phyloP scores from a whole-genome alignment of 2,888 invertebrate species.

The Cosmia trapezina region DNA sequence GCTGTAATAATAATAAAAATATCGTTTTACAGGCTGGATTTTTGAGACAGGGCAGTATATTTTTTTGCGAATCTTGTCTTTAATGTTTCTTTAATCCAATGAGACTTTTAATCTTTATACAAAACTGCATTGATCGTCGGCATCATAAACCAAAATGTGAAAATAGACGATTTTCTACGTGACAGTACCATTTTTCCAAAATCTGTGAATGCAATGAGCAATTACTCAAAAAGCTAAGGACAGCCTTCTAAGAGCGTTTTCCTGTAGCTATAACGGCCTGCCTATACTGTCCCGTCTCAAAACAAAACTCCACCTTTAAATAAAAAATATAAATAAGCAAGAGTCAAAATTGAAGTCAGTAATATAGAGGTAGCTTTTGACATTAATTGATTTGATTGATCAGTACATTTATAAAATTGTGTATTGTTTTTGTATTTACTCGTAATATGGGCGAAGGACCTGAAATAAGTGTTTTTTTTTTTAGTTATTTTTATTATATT shows the following conservation, averaged over 20 bases:
- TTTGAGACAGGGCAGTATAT: background rate
- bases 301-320: background rate
- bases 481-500: background rate
- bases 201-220: background rate
- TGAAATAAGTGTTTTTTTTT: too few relatives aligned
- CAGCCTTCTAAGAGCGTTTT: background rate
- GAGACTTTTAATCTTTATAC: background rate
- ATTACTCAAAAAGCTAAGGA: background rate
- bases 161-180: background rate
- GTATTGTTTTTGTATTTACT: too few relatives aligned
- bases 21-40: background rate
- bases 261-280: background rate
- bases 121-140: background rate
- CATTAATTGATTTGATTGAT: too few relatives aligned
- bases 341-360: background rate
- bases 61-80: background rate
- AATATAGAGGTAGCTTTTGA: too few relatives aligned
- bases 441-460: too few relatives aligned
- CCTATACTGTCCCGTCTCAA: background rate
- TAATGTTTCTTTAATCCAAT: background rate
- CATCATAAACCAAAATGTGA: background rate
- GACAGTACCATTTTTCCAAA: background rate
- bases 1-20: slow-evolving; percentile 80
- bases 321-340: background rate
- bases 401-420: too few relatives aligned